Evolutionary conservation across 1,140 invertebrate species (phyloP), one percentile per base, ranked within the genome.

Genomic region (Drosophila lacteicornis): DNA sequence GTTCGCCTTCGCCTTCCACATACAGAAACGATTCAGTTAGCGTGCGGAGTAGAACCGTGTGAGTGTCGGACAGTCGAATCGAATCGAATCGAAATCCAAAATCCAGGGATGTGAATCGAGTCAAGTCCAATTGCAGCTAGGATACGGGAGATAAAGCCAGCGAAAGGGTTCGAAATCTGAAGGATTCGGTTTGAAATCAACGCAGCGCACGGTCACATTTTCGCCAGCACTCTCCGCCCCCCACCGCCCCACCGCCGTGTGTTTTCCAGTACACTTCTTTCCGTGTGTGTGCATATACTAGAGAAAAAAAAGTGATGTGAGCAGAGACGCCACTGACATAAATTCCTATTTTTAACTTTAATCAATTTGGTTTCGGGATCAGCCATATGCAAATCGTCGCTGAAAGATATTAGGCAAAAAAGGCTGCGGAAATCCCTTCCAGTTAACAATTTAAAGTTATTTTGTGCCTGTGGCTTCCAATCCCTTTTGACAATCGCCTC

Each of bases 21-120:
- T 91, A 91, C 90, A 91, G 90, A 90, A 90, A 91, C 87, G 82
- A 78, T 87, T 86, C 77, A 91, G 90, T 91, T 91, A 75, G 85
- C 75, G 80, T 83, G 80, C 80, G 91, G 85, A 91, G 77, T 90
- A 74, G 86, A 82, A 90, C 80, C 75, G 85, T 79, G 71, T 79
- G 85, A 82, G 59, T 82, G 82, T 86, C 77, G 83, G 55, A 60
- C 75, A 76, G 68, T 77, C 56, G 59, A 80, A 56, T 67, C 22
- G 45, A 79, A 50, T 57, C 47, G 36, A 56, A 58, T 62, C 46
- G 19, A 71, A 78, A 60, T 45, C 55, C 33, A 63, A 70, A 62
- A 60, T 13, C 12, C 33, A 40, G 61, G 63, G 73, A 70, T 75
- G 43, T 66, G 47, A 74, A 75, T 67, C 38, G 60, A 67, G 43